These are phyloP conservation scores for Hemibagrus wyckioides DNA, from an alignment of 2,113 vertebrate species.

Conservation along the genomic window DNA sequence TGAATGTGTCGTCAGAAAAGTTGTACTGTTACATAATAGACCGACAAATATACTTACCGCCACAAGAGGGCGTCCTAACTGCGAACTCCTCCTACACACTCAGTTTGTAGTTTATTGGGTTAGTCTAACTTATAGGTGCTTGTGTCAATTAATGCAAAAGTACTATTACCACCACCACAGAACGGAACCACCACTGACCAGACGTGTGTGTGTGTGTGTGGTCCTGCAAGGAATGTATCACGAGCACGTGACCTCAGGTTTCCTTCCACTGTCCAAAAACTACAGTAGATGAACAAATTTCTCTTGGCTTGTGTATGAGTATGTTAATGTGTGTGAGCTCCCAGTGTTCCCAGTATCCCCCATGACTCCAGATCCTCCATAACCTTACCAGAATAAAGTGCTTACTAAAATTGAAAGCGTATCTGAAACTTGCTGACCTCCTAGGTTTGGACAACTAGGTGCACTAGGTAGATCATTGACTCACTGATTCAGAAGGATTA, in stretches of 20 bases:
- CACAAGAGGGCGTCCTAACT: slow-evolving; percentile 27
- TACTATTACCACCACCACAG: not conserved
- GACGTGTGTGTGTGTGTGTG: not conserved
- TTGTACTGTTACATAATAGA: not conserved
- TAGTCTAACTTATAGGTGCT: not conserved
- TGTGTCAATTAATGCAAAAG: not conserved
- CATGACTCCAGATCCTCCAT: not conserved
- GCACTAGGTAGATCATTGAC: not conserved
- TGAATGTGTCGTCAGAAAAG: not conserved
- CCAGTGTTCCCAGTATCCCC: not conserved
- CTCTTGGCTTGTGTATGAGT: not conserved
- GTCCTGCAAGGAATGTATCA: not conserved
- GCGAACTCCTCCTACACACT: not conserved
- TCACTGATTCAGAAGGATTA: not conserved
- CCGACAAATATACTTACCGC: not conserved
- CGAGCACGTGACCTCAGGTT: not conserved
- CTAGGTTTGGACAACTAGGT: not conserved
- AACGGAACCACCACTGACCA: not conserved
- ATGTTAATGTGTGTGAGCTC: not conserved
- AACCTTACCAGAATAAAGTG: not conserved
- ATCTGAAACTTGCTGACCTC: not conserved
- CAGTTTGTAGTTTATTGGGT: not conserved
- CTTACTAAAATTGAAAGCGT: not conserved
- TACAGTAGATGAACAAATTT: not conserved
- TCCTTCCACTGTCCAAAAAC: not conserved